Evolutionary conservation across 2,113 vertebrate genomes (phyloP), one percentile per base, ranked within the genome.

Genomic region (Vicugna pacos): DNA sequence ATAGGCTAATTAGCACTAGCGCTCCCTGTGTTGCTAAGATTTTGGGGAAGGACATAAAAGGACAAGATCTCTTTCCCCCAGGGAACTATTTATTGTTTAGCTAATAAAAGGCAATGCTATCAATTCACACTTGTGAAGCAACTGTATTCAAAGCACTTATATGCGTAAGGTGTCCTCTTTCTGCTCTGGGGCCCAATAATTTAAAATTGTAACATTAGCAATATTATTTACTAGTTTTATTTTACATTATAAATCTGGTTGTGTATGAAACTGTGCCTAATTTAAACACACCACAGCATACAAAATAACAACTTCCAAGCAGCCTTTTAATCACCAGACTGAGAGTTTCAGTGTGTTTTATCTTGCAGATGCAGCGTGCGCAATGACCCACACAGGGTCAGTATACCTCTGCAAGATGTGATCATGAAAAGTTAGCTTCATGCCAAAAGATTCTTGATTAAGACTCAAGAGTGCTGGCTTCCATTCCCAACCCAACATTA

Each of bases 161-260:
- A n/a, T 9, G 70, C 4, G 30, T 28, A 93, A 73, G 15, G 13
- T 88, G 58, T 64, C 10, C 1, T 89, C 24, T 48, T 72, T 91
- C 80, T 62, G 32, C 15, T 69, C 12, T 58, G 5, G 2, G 10
- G 10, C 5, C 12, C 35, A 92, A 70, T 42, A 64, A 93, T 82
- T 90, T 50, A 58, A 85, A 95, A 91, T 93, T 73, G 72, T 87
- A 62, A 54, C 67, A 87, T 76, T 76, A 70, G 4, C 9, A 56
- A 26, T 46, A 80, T 75, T 72, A 79, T n/a, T 79, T 91, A n/a
- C 19, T 4, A 35, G 24, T 26, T 94, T 92, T 77, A 86, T 70
- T 96, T 92, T 65, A 76, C 54, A 62, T 77, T 88, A 12, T 75
- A 54, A 80, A 79, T 85, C 50, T 85, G 20, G 70, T 67, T 19